Percentiles rank a stretch among this genome's conserved stretches.
phyloP scores from a whole-genome alignment of 2,797 vertebrate genomes.

The Naso thynnoides region DNA sequence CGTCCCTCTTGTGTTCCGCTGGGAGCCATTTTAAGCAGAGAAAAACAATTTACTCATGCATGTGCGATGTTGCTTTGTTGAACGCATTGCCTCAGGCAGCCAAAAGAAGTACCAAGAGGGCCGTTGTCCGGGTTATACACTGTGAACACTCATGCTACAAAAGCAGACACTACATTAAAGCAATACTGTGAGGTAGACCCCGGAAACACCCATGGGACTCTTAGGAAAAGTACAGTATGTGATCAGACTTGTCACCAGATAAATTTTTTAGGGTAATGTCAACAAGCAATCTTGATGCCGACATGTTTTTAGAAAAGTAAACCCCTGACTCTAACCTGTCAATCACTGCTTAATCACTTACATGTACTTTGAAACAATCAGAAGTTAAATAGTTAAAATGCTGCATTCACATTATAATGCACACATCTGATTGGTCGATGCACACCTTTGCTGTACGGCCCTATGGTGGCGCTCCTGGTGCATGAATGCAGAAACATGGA shows the following conservation, averaged over 20 bases:
- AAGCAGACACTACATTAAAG: not conserved
- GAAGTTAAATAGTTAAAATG: too few species aligned
- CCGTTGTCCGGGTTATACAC: slow-evolving; percentile 25
- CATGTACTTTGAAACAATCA: too few species aligned
- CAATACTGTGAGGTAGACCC: not conserved
- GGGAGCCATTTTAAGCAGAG: slow-evolving; percentile 43
- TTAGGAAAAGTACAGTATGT: not conserved
- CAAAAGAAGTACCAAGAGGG: slow-evolving; percentile 12
- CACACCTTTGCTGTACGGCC: not conserved
- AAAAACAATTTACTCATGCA: slow-evolving; percentile 63
- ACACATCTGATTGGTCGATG: not conserved
- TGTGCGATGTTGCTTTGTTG: slow-evolving; percentile 24
- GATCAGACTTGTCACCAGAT: not conserved
- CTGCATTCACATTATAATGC: not conserved
- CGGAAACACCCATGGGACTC: not conserved
- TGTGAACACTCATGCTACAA: not conserved
- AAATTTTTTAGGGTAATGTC: not conserved
- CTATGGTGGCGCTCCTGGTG: not conserved
- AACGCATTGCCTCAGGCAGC: slow-evolving; percentile 23
- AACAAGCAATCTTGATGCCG: not conserved
- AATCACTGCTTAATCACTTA: too few species aligned
- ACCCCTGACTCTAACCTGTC: too few species aligned
- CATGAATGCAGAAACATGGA: not conserved
- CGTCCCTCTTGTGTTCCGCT: slow-evolving; percentile 24
- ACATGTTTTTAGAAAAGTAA: too few species aligned